These are phyloP conservation scores for Monochamus saltuarius DNA, from an alignment of 1,140 invertebrate genomes.

Conservation along the genomic window DNA sequence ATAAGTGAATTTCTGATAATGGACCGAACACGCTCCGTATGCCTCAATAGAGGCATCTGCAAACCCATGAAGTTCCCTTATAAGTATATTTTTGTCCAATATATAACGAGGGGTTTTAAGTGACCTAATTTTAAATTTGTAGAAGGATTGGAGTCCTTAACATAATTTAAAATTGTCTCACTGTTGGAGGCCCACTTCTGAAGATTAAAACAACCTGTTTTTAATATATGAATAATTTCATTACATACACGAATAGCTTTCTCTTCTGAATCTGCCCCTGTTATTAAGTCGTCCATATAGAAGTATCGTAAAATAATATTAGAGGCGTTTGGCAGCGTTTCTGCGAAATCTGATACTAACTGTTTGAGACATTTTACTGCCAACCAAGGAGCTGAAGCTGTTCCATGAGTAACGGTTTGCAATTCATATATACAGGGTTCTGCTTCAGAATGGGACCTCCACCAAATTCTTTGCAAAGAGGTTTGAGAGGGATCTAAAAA, in stretches of 20 bases:
- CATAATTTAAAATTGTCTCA: not conserved
- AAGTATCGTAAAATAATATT: constrained; percentile 10
- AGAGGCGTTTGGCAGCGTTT: not conserved
- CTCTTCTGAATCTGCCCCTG: constrained; percentile 3
- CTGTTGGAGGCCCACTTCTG: constrained; percentile 4
- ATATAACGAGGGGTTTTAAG: constrained; percentile 6
- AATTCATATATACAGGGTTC: no score
- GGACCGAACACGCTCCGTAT: constrained; percentile 39
- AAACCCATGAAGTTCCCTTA: constrained; percentile 40
- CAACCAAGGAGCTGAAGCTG: constrained; percentile 2
- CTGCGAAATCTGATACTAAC: not conserved
- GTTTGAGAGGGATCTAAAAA: not conserved
- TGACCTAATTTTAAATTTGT: not conserved
- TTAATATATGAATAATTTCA: not conserved
- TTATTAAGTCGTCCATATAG: constrained; percentile 18
- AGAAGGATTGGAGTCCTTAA: no score
- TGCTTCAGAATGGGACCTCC: not conserved
- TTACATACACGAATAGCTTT: not conserved
- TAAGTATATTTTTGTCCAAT: not conserved
- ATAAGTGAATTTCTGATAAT: constrained; percentile 23
- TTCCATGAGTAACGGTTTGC: not conserved
- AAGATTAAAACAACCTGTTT: constrained; percentile 6
- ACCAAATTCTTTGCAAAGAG: no score
- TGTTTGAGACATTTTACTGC: constrained; percentile 3
- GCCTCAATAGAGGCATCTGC: constrained; percentile 42